phyloP scores from a whole-genome alignment of 2,888 invertebrate genomes.

The Cremastobaeus sp. region DNA sequence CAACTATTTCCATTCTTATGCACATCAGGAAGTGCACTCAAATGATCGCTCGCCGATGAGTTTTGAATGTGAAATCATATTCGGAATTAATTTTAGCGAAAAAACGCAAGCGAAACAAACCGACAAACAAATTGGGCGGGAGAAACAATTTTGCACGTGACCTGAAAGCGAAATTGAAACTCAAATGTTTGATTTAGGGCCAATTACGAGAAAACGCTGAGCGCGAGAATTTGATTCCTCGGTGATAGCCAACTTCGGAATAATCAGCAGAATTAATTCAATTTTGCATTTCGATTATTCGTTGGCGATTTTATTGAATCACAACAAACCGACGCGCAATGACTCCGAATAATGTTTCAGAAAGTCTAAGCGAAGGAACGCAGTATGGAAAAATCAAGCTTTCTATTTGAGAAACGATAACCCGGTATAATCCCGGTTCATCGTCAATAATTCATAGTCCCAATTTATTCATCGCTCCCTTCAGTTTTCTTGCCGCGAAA shows the following conservation, averaged over 20 bases:
- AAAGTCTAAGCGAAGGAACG: too few relatives aligned
- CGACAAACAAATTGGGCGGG: too few relatives aligned
- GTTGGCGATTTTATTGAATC: slow-evolving; percentile 17
- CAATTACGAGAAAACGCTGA: slow-evolving; percentile 20
- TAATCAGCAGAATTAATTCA: slow-evolving; percentile 33
- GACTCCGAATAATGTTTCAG: slow-evolving; percentile 8
- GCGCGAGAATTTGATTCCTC: slow-evolving; percentile 18
- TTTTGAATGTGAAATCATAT: too few relatives aligned
- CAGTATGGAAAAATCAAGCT: slow-evolving; percentile 11
- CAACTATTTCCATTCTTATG: too few relatives aligned
- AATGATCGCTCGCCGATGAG: too few relatives aligned
- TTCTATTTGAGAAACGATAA: slow-evolving; percentile 17
- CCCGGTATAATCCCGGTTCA: slow-evolving; percentile 8
- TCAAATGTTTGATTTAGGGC: neutral
- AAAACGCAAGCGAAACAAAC: too few relatives aligned
- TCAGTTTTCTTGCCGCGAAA: slow-evolving; percentile 5
- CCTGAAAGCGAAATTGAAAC: neutral
- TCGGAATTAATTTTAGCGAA: too few relatives aligned
- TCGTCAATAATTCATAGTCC: slow-evolving; percentile 30
- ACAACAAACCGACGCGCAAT: slow-evolving; percentile 8
- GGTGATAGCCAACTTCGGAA: slow-evolving; percentile 31
- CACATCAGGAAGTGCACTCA: too few relatives aligned
- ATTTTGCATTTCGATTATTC: slow-evolving; percentile 29
- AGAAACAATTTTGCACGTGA: neutral
- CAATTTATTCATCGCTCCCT: slow-evolving; percentile 1